Base-by-base conservation (phyloP, 2,888 invertebrate genomes). In the Macrophya annulata region DNA sequence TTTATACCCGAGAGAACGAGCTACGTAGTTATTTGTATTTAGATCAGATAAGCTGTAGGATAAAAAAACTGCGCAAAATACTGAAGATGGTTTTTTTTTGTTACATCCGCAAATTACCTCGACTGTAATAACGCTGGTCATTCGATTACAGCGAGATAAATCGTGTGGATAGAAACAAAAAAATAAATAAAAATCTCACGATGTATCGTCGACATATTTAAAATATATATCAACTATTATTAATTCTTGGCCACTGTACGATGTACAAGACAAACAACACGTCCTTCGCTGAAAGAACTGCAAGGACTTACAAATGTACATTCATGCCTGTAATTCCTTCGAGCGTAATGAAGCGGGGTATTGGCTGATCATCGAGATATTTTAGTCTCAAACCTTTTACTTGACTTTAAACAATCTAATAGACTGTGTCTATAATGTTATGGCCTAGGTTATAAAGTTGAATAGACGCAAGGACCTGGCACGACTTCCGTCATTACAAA, bases 281-380 rank as follows among this genome's bases (percentile, higher is more conserved):
- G 48, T 25, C 74, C 76, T 76, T 48, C 76, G 45, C 17, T 31
- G 10, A 31, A n/a, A 31, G 2, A 76, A 45, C 25, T 4, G 76
- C 76, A 76, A 76, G 21, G 45, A 48, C 48, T 51, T 12, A 15
- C n/a, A 5, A 76, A 51, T 21, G 25, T 25, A 76, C 5, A 21
- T 72, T 6, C 8, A 21, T 48, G 4, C 9, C 10, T 45, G n/a
- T 25, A 51, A 76, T 76, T 76, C n/a, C 48, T 71, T 40, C 71
- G 71, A 71, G 71, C 9, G 15, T 37, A n/a, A 71, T 40, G 40
- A 71, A 72, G n/a, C 40, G 10, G 4, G 25, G 76, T 76, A 48
- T 40, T 76, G 76, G 45, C 17, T 51, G n/a, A n/a, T n/a, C 31
- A 76, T 76, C 76, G 48, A 76, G 9, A 25, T 31, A 45, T 48